Evolutionary conservation across 2,888 invertebrate species (phyloP).

Genomic region (Trachelus iudaicus): DNA sequence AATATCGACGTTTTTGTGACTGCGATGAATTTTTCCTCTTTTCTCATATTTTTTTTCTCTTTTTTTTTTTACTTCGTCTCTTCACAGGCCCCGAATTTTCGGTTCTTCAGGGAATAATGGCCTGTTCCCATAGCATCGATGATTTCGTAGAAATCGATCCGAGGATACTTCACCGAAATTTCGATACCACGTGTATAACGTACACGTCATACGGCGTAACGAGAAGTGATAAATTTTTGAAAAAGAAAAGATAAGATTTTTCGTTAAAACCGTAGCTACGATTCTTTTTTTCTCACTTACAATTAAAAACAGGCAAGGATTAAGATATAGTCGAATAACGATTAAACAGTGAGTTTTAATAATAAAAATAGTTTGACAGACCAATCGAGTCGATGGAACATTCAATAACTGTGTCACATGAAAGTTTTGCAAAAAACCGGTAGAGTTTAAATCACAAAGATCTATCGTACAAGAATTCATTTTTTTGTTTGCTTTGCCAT

Average conservation of each 20-base stretch:
- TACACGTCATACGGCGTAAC: no score
- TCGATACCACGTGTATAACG: no score
- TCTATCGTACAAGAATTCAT: background rate
- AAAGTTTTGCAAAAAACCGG: constrained; percentile 43
- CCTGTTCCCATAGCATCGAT: constrained; percentile 10
- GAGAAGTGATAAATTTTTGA: no score
- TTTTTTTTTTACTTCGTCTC: background rate
- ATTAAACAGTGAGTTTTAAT: constrained; percentile 65
- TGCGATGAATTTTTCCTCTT: constrained; percentile 1
- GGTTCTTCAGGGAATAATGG: constrained; percentile 28
- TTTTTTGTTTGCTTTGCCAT: background rate
- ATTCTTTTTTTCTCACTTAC: no score
- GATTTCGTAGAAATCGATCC: constrained; percentile 15
- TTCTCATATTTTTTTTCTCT: constrained; percentile 21
- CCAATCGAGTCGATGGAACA: constrained; percentile 50
- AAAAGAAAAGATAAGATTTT: no score
- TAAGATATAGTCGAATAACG: constrained; percentile 36
- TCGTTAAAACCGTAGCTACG: no score
- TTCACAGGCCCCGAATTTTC: background rate
- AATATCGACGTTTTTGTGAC: constrained; percentile 34
- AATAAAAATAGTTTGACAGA: constrained; percentile 64
- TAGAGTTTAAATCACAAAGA: constrained; percentile 31
- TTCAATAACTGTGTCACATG: constrained; percentile 46
- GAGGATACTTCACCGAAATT: background rate
- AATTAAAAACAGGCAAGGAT: no score